Evolutionary conservation across 2,797 vertebrate species (phyloP).

Genomic region (Argentina silus): DNA sequence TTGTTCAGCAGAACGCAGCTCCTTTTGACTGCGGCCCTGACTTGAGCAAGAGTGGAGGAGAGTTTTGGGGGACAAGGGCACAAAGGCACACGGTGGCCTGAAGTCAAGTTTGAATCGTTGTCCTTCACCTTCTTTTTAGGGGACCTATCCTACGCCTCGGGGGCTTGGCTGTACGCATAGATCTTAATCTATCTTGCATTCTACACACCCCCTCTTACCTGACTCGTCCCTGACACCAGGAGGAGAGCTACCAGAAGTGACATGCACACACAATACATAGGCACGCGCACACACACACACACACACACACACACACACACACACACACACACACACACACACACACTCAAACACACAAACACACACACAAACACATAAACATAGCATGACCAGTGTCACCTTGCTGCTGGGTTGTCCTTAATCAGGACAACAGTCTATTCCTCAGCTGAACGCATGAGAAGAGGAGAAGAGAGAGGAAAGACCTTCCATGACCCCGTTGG

Average conservation of each 20-base stretch:
- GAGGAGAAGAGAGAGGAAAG: slow-evolving; percentile 15
- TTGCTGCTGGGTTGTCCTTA: slow-evolving; percentile 5
- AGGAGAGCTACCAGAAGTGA: not conserved
- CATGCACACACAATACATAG: not conserved
- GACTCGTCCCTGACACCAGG: slow-evolving; percentile 28
- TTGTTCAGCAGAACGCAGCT: slow-evolving; percentile 46
- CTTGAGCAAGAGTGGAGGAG: not conserved
- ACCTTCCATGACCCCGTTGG: slow-evolving; percentile 25
- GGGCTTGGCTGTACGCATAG: slow-evolving; percentile 16
- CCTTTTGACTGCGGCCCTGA: slow-evolving; percentile 18
- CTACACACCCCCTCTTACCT: slow-evolving; percentile 44
- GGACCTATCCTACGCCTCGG: slow-evolving; percentile 22
- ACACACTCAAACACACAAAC: not conserved
- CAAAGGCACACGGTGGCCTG: slow-evolving; percentile 31
- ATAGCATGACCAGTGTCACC: not conserved
- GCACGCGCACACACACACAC: slow-evolving; percentile 1
- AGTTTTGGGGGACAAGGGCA: not conserved
- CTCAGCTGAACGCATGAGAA: not conserved
- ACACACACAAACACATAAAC: not conserved
- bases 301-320: slow-evolving; percentile 26
- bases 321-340: slow-evolving; percentile 27
- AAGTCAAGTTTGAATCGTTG: slow-evolving; percentile 36
- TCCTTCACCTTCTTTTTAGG: slow-evolving; percentile 19
- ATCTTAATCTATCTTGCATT: slow-evolving; percentile 37
- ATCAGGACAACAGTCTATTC: slow-evolving; percentile 13